Evolutionary conservation across 2,797 vertebrate species (phyloP).

Genomic region (Acanthurus lineatus): DNA sequence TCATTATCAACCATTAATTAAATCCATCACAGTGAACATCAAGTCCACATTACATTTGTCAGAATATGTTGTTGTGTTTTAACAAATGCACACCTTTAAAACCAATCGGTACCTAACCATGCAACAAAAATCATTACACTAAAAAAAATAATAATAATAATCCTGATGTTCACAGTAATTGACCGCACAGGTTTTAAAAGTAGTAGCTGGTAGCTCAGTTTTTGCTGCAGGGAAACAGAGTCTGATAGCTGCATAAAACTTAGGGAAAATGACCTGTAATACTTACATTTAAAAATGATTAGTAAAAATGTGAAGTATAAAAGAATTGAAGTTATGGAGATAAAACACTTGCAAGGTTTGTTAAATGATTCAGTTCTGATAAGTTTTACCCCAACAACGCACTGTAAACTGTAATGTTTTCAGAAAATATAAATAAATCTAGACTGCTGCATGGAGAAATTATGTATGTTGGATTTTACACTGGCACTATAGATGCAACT

Average conservation of each 20-base stretch:
- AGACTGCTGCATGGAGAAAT: conserved; percentile 1
- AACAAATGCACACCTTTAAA: not conserved
- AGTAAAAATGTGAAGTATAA: not conserved
- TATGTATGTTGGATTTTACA: not conserved
- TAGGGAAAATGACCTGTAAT: not conserved
- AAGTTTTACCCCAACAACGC: conserved; percentile 2
- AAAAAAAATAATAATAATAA: not conserved
- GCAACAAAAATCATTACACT: not conserved
- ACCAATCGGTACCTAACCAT: too few species aligned
- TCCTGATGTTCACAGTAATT: not conserved
- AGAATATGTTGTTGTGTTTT: not conserved
- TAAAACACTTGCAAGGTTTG: conserved; percentile 3
- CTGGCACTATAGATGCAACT: conserved; percentile 15
- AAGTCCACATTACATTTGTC: not conserved
- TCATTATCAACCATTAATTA: not conserved
- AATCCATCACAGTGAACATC: not conserved
- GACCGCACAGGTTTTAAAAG: not conserved
- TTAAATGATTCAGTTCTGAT: not conserved
- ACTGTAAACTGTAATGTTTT: not conserved
- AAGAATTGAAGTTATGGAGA: not conserved
- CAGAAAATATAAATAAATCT: conserved; percentile 3
- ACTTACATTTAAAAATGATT: not conserved
- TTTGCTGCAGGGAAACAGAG: not conserved
- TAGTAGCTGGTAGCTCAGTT: not conserved
- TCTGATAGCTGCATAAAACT: not conserved